Percentiles rank a stretch among this genome's conserved stretches.
phyloP scores from a whole-genome alignment of 2,797 vertebrate species.

The Artibeus lituratus region DNA sequence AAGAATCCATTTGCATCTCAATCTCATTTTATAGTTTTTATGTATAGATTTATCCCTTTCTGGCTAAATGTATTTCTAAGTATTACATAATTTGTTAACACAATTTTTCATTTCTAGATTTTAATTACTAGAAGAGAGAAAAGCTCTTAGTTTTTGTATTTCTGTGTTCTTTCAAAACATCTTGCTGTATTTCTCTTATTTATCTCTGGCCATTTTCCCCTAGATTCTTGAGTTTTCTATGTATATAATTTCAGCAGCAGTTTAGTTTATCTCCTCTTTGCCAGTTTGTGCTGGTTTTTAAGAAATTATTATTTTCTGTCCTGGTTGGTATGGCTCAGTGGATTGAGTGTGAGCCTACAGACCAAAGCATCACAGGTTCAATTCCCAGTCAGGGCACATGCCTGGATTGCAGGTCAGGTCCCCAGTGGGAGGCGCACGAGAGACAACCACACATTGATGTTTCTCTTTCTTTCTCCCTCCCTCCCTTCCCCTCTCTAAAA shows the following conservation, averaged over 20 bases:
- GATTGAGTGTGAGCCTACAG: too few species aligned
- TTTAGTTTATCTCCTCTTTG: background rate
- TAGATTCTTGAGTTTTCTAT: background rate
- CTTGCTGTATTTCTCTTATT: background rate
- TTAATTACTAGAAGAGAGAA: background rate
- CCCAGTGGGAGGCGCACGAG: too few species aligned
- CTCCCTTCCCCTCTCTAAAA: too few species aligned
- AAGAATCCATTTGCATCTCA: background rate
- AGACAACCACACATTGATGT: too few species aligned
- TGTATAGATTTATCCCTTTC: background rate
- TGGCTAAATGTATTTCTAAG: slow-evolving; percentile 4
- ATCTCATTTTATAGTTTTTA: background rate
- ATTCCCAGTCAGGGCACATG: too few species aligned
- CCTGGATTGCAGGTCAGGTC: too few species aligned
- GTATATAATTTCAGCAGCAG: background rate
- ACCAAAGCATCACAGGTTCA: too few species aligned
- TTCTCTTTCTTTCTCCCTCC: too few species aligned
- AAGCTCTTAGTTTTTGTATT: background rate
- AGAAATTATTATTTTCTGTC: too few species aligned
- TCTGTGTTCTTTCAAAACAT: background rate
- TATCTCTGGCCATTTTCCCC: background rate
- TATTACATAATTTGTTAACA: background rate
- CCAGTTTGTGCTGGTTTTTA: background rate
- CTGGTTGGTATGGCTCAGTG: too few species aligned
- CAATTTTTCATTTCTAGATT: background rate